Evolutionary conservation across 2,888 invertebrate genomes (phyloP).

Genomic region (Labia minor): DNA sequence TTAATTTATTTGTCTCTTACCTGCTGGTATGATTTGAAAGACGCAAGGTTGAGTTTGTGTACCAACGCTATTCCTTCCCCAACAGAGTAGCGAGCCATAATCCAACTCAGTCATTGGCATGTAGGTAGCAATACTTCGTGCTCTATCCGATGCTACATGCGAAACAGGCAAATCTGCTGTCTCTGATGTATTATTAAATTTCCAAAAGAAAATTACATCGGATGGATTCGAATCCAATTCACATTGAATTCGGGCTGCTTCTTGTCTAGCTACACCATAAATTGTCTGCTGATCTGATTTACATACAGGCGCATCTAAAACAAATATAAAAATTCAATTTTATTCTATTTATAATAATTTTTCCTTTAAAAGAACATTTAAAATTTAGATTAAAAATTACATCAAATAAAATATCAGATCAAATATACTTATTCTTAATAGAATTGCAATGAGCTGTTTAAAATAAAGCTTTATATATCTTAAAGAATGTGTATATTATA

Average conservation of each 20-base stretch:
- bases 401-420: too few species aligned
- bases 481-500: too few species aligned
- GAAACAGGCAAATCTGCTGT: slow-evolving; percentile 55
- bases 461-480: too few species aligned
- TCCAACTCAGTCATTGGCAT: slow-evolving; percentile 55
- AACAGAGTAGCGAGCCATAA: slow-evolving; percentile 63
- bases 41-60: slow-evolving; percentile 61
- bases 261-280: slow-evolving; percentile 62
- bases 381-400: too few species aligned
- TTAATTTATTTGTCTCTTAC: too few species aligned
- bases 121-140: slow-evolving; percentile 54
- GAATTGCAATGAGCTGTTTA: too few species aligned
- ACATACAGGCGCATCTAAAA: slow-evolving; percentile 50
- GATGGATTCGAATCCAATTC: slow-evolving; percentile 58
- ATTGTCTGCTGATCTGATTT: slow-evolving; percentile 54
- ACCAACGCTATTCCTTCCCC: slow-evolving; percentile 63
- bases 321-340: neutral
- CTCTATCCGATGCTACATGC: slow-evolving; percentile 48
- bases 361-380: too few species aligned
- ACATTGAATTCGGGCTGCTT: slow-evolving; percentile 56
- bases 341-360: too few species aligned
- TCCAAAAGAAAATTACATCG: slow-evolving; percentile 59
- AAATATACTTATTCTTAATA: too few species aligned
- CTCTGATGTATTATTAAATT: slow-evolving; percentile 64
- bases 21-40: slow-evolving; percentile 62